Percentiles rank a stretch among this genome's conserved stretches.
phyloP scores from a whole-genome alignment of 2,797 vertebrate species.

The Champsocephalus gunnari region DNA sequence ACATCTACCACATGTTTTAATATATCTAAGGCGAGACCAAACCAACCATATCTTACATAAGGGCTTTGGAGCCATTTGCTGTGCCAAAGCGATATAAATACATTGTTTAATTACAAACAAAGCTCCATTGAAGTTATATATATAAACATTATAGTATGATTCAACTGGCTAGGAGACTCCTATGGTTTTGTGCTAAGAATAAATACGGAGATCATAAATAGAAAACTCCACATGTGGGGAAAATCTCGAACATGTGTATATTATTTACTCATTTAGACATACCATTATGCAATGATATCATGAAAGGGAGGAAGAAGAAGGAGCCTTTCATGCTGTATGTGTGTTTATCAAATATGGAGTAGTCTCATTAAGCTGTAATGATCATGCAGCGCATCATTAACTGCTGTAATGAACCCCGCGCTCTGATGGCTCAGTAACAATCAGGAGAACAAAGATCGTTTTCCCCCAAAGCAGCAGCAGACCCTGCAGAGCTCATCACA shows the following conservation, averaged over 20 bases:
- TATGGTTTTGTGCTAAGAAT: background rate
- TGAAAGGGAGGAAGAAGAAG: background rate
- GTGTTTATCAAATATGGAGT: constrained; percentile 11
- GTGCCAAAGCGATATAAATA: no score
- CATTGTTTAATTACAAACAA: no score
- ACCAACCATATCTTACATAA: background rate
- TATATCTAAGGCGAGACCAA: background rate
- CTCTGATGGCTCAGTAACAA: constrained; percentile 29
- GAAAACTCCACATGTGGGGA: no score
- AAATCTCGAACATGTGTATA: background rate
- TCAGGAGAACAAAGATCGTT: constrained; percentile 14
- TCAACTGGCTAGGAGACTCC: no score
- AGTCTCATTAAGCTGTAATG: constrained; percentile 38
- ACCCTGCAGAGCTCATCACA: constrained; percentile 47
- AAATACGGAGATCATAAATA: background rate
- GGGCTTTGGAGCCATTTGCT: no score
- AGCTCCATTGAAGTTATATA: background rate
- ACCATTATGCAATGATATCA: background rate
- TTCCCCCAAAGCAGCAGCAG: background rate
- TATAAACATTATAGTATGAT: background rate
- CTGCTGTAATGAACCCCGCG: constrained; percentile 22
- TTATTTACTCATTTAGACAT: background rate
- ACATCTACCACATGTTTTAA: background rate
- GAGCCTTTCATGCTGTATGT: background rate
- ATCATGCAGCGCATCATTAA: constrained; percentile 33